Evolutionary conservation across 2,888 invertebrate species (phyloP).

Genomic region (Lithophane semibrunnea): DNA sequence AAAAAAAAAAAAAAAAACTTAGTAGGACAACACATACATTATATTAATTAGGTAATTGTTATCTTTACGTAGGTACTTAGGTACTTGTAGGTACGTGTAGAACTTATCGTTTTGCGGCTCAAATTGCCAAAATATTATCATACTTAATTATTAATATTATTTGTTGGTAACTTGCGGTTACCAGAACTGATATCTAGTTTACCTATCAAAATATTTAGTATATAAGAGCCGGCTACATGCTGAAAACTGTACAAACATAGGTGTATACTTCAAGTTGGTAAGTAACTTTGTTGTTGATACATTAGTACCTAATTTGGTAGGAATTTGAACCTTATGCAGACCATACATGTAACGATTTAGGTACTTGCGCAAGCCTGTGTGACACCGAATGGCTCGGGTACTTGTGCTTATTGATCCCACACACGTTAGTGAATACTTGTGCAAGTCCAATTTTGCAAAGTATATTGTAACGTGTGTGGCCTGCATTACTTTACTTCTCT

Average conservation of each 20-base stretch:
- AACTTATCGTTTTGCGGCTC: constrained; percentile 23
- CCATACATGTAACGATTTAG: too few relatives aligned
- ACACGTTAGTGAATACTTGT: too few relatives aligned
- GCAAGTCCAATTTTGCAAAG: too few relatives aligned
- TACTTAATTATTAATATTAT: too few relatives aligned
- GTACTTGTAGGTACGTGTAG: too few relatives aligned
- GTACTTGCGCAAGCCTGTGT: too few relatives aligned
- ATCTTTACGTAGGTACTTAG: not conserved
- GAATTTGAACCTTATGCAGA: not conserved
- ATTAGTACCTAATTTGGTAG: not conserved
- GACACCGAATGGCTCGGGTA: too few relatives aligned
- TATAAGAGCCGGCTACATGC: not conserved
- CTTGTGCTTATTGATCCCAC: too few relatives aligned
- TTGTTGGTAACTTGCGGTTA: not conserved
- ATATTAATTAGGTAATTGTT: constrained; percentile 81
- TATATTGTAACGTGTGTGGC: too few relatives aligned
- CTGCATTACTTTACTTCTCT: not conserved
- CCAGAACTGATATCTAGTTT: constrained; percentile 9
- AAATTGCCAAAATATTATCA: not conserved
- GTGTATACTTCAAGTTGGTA: not conserved
- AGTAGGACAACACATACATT: not conserved
- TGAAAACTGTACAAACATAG: not conserved
- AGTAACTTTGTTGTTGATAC: not conserved
- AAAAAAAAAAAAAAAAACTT: not conserved
- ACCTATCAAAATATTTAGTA: not conserved